Conservation (phyloP, 2,113 vertebrate species). For the Sinocyclocheilus maitianheensis region DNA sequence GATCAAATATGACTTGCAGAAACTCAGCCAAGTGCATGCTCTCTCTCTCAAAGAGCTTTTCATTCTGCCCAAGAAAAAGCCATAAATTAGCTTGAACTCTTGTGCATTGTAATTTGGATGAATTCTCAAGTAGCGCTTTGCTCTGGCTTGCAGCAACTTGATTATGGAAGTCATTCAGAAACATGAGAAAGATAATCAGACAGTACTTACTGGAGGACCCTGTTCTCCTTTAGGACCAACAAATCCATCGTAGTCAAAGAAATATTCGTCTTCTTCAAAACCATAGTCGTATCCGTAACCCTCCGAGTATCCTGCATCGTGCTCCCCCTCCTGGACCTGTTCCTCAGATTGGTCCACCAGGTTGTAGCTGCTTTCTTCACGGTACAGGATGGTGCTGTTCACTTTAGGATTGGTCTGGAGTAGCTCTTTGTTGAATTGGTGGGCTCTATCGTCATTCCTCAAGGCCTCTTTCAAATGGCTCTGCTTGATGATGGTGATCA, state of each 20-base stretch:
- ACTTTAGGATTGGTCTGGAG: constrained; percentile 70
- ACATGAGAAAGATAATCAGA: background rate
- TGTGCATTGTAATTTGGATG: constrained; percentile 51
- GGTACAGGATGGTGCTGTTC: constrained; percentile 77
- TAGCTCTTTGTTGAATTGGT: constrained; percentile 62
- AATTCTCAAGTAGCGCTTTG: constrained; percentile 48
- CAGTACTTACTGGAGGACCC: constrained; percentile 89
- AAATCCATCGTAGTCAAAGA: constrained; percentile 82
- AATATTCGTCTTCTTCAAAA: constrained; percentile 83
- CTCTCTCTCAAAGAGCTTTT: constrained; percentile 43
- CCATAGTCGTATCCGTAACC: constrained; percentile 86
- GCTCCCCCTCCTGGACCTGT: constrained; percentile 69
- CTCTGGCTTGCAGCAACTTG: constrained; percentile 43
- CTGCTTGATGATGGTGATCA: constrained; percentile 64
- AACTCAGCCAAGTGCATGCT: constrained; percentile 58
- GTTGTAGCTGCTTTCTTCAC: constrained; percentile 68
- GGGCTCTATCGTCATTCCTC: constrained; percentile 62
- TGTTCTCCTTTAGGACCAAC: constrained; percentile 91
- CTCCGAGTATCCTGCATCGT: constrained; percentile 77
- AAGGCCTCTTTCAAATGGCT: constrained; percentile 66
- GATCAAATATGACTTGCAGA: constrained; percentile 34
- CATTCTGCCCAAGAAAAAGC: constrained; percentile 3
- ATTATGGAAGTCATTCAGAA: constrained; percentile 1
- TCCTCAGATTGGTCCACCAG: constrained; percentile 73
- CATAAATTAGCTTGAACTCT: constrained; percentile 60